A percentile compares a stretch with the other conserved stretches of the same genome.
phyloP scores from a whole-genome alignment of 1,140 invertebrate species.

The Drosophila sulfurigaster region DNA sequence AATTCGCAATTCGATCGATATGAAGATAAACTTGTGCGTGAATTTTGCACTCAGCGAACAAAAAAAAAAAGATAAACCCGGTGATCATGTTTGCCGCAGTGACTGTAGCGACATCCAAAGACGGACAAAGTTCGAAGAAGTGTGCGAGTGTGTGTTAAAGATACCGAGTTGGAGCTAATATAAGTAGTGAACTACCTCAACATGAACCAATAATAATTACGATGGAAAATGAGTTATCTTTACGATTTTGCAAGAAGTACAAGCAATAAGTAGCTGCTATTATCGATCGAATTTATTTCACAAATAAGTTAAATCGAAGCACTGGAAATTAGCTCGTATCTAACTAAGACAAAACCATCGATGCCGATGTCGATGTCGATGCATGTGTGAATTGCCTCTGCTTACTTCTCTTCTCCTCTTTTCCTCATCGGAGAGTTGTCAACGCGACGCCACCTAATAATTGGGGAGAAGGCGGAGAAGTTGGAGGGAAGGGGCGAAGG shows the following conservation, averaged over 20 bases:
- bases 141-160: neutral
- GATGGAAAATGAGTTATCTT: slow-evolving; percentile 59
- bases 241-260: slow-evolving; percentile 64
- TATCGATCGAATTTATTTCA: slow-evolving; percentile 31
- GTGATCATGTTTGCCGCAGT: slow-evolving; percentile 12
- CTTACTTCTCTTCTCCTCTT: neutral
- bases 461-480: neutral
- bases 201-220: slow-evolving; percentile 65
- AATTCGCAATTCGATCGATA: too few relatives aligned
- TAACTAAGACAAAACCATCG: slow-evolving; percentile 6
- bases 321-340: slow-evolving; percentile 9
- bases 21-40: too few relatives aligned
- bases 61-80: too few relatives aligned
- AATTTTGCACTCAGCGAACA: too few relatives aligned
- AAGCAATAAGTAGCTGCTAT: slow-evolving; percentile 19
- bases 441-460: slow-evolving; percentile 10
- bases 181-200: slow-evolving; percentile 68
- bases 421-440: slow-evolving; percentile 38
- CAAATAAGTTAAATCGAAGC: slow-evolving; percentile 37
- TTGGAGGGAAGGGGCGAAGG: neutral
- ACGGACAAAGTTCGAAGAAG: slow-evolving; percentile 35
- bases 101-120: neutral
- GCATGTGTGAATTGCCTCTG: slow-evolving; percentile 25
- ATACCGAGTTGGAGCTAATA: neutral
- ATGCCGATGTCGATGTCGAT: neutral